These are phyloP conservation scores for Zhuqinia jingwanae DNA, from an alignment of 2,888 invertebrate genomes.

Conservation along the genomic window DNA sequence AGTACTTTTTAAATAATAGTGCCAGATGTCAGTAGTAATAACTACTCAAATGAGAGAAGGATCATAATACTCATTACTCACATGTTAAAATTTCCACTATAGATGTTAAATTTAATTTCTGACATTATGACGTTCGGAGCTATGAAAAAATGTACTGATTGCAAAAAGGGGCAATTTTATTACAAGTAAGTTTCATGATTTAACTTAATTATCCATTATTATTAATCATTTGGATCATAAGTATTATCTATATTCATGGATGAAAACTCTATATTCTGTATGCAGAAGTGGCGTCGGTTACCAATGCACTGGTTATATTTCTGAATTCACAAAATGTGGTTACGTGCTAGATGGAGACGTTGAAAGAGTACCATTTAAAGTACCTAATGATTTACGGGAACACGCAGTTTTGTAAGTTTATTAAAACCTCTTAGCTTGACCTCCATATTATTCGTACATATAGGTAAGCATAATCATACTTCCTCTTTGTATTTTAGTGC, in stretches of 20 bases:
- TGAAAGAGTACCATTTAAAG: constrained; percentile 85
- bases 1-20: background rate
- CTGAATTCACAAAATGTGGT: constrained; percentile 95
- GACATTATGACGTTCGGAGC: constrained; percentile 96
- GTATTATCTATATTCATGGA: no score
- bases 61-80: no score
- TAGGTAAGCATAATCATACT: no score
- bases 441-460: no score
- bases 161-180: constrained; percentile 86
- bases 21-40: no score
- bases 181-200: constrained; percentile 82
- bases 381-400: constrained; percentile 86
- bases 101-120: constrained; percentile 89
- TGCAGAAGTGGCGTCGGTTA: constrained; percentile 87
- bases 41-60: no score
- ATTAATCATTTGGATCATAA: no score
- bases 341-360: constrained; percentile 87
- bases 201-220: no score
- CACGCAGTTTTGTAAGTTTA: constrained; percentile 83
- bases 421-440: background rate
- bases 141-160: constrained; percentile 89
- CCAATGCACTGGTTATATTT: constrained; percentile 90
- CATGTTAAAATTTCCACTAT: constrained; percentile 74
- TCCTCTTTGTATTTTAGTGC: constrained; percentile 80
- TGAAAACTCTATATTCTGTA: no score